Base-by-base conservation (phyloP, 92 coral and sea anemone species). In the Phenganax subtilis region DNA sequence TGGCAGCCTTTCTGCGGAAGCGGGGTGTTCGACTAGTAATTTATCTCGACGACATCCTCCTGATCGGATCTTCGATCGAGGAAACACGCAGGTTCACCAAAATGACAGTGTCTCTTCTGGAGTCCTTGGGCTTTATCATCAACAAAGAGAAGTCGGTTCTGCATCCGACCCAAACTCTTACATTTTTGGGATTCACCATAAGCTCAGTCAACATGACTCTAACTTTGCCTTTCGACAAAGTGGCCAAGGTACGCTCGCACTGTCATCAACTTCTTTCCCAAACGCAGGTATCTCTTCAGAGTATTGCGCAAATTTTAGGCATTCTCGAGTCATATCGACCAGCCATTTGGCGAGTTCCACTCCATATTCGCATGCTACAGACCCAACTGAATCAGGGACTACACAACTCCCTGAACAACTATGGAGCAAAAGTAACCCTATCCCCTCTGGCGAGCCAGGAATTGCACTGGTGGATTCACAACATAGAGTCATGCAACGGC, bases 11-110 rank as follows among this genome's bases (percentile, higher is more conserved):
- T 72, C 81, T 81, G 59, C 58, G 85, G 20, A 86, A 72, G 71
- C 78, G 80, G 54, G 86, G 76, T 16, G 69, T 82, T 25, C 86
- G 86, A 16, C 54, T 86, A 47, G 31, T 82, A 63, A 75, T 82
- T 10, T 86, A 86, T 51, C 80, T 86, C 77, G 89, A 86, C 86
- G 86, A 82, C 75, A 59, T 81, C 56, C 88, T 85, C 75, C 62
- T 85, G 54, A 15, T 87, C 72, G 85, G 86, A 27, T 55, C 51
- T 14, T 58, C 80, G 65, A 52, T 47, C 71, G 80, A 58, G 62
- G 87, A 87, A 72, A 82, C 81, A 20, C 51, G 20, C 25, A 54
- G 64, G 30, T 71, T 71, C 61, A 83, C 87, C 62, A 55, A 72
- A 3, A 54, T 79, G 62, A 37, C 71, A 54, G 72, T 84, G 29